Base-by-base conservation (phyloP, 1,140 invertebrate genomes). In the Drepana arcuata region DNA sequence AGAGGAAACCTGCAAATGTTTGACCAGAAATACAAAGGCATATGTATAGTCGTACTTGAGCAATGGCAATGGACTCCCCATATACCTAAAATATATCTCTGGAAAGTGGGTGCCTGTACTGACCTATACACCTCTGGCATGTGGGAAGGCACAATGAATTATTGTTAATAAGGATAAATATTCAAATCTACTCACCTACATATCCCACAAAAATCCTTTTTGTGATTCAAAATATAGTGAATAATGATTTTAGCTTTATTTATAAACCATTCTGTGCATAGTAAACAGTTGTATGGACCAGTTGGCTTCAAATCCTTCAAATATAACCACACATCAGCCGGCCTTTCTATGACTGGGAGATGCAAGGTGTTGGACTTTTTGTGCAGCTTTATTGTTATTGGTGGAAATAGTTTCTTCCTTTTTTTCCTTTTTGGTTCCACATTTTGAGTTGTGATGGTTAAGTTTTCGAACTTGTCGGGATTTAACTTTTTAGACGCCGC, bases 181-280 rank as follows among this genome's bases (percentile, higher is more conserved):
- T 14, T 29, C 4, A 25, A 26, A 28, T 25, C 2, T 15, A 52
- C 35, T 64, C 58, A 82, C 81, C 79, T 70, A 48, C 81, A 84
- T 33, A 82, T 82, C 10, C 81, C 79, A 60, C 81, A 84, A 47
- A 67, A 84, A 34, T 80, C 78, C 48, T 83, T 84, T 30, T 78
- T 78, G 21, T 84, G 81, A 49, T 84, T 82, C 24, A 83, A 39
- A 7, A 77, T 45, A 39, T 83, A 84, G 34, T 84, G 81, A 18
- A 82, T 44, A 13, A 83, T 61, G 35, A 83, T 61, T 69, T 82
- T 83, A 1, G 72, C 53, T 24, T 69, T 63, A 48, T 81, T 83
- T 34, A 82, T 73, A 47, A 84, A 84, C 69, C 81, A 84, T 24
- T 81, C 75, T 10, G 68, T 32, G 31, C 81, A 84, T 14, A 84